Base-by-base conservation (phyloP, 2,113 vertebrate species). In the Carollia perspicillata region DNA sequence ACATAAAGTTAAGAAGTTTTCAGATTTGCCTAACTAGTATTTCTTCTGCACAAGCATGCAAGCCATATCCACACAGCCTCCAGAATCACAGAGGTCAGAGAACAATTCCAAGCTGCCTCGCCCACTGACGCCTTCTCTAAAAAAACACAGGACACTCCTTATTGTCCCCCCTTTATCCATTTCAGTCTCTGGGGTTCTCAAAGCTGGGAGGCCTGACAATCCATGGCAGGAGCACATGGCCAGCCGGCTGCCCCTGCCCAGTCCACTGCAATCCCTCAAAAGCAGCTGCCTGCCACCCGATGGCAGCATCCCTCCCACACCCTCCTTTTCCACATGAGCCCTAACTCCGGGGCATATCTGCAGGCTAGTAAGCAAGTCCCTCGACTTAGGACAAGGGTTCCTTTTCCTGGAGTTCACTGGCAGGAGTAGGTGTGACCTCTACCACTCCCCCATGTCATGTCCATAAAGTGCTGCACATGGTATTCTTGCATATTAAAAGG, bases 241-340 rank as follows among this genome's bases (percentile, higher is more conserved):
- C 60, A 60, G 79, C 40, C 33, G 0, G 22, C 58, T 95, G 35
- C 18, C 37, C 18, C 33, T 89, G 90, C 58, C 78, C 90, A 94
- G 97, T 90, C 68, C 88, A 95, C 97, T 93, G 75, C 95, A 90
- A 95, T 95, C 96, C 97, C 96, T 96, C 96, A 97, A 97, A 97
- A 97, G 93, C 95, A 97, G 97, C 92, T 87, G 72, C 88, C 71
- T 42, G 90, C 53, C 58, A 49, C 94, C 81, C 17, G 20, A 77
- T 77, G 72, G 92, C 87, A 93, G 90, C 77, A 92, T 91, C 96
- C 93, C 97, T 96, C 92, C 97, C 71, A 93, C 80, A 28, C 49
- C 75, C 90, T 68, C 55, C 80, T n/a, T 65, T 77, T 35, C 63
- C 42, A 42, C 14, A 44, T 5, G 58, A 74, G 69, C 78, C 60